phyloP scores from a whole-genome alignment of 2,113 vertebrate species.

The Pardalotus punctatus region DNA sequence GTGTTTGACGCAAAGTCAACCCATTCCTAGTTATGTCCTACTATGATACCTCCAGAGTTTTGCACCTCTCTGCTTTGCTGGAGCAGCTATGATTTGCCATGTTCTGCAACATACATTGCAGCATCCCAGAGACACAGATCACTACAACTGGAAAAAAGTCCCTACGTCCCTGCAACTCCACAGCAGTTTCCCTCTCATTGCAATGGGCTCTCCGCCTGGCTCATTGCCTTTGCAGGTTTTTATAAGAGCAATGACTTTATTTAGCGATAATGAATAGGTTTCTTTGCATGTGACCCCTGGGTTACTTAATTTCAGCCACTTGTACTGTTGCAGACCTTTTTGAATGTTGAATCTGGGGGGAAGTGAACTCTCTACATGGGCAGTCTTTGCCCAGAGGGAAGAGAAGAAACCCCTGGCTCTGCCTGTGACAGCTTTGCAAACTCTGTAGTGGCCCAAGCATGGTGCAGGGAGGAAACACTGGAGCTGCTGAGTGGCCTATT shows the following conservation, averaged over 20 bases:
- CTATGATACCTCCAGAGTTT: not conserved
- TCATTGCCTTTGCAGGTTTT: not conserved
- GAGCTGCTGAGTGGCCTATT: not conserved
- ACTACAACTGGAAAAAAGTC: not conserved
- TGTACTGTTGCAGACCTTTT: not conserved
- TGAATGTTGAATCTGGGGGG: not conserved
- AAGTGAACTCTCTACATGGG: not conserved
- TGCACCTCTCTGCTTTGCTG: not conserved
- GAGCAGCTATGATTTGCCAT: not conserved
- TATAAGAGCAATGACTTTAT: not conserved
- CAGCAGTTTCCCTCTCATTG: not conserved
- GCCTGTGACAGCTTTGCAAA: not conserved
- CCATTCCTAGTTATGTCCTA: not conserved
- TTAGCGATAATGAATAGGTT: not conserved
- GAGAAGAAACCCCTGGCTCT: accelerated
- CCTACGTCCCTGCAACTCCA: not conserved
- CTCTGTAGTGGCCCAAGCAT: accelerated
- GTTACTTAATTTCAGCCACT: not conserved
- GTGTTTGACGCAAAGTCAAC: not conserved
- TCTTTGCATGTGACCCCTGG: not conserved
- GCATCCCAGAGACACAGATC: accelerated
- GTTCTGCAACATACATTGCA: not conserved
- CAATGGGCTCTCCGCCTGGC: not conserved
- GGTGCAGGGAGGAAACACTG: not conserved
- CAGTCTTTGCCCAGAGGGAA: not conserved